Evolutionary conservation across 1,140 invertebrate genomes (phyloP).

Genomic region (Lasaia peninsularis): DNA sequence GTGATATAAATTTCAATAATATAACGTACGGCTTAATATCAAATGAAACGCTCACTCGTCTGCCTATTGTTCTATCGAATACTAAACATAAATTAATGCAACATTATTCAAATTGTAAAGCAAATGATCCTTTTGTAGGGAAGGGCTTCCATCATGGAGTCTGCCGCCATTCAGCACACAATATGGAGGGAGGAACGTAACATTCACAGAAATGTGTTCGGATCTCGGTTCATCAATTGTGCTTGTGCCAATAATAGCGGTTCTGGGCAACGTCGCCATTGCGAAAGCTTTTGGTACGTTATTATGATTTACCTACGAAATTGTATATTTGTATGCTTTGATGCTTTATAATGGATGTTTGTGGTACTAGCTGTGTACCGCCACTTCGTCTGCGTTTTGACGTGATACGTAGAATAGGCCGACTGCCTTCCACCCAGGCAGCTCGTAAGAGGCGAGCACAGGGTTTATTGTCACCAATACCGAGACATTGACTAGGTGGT

Average conservation of each 20-base stretch:
- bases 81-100: background rate
- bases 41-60: no score
- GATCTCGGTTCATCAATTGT: slow-evolving; percentile 87
- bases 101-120: background rate
- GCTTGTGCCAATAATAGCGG: slow-evolving; percentile 88
- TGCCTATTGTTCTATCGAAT: background rate
- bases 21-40: no score
- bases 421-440: no score
- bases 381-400: no score
- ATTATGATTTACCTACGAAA: background rate
- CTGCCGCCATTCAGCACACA: slow-evolving; percentile 82
- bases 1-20: no score
- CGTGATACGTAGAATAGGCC: no score
- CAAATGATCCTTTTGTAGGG: slow-evolving; percentile 52
- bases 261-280: slow-evolving; percentile 91
- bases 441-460: no score
- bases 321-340: background rate
- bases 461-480: no score
- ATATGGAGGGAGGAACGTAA: slow-evolving; percentile 78
- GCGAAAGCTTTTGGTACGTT: slow-evolving; percentile 88
- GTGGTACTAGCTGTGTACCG: no score
- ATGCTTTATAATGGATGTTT: no score
- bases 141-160: slow-evolving; percentile 81
- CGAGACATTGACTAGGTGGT: no score
- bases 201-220: slow-evolving; percentile 82